Evolutionary conservation across 2,888 invertebrate genomes (phyloP), one percentile per base, ranked within the genome.

Genomic region (Drosophila lacicola): DNA sequence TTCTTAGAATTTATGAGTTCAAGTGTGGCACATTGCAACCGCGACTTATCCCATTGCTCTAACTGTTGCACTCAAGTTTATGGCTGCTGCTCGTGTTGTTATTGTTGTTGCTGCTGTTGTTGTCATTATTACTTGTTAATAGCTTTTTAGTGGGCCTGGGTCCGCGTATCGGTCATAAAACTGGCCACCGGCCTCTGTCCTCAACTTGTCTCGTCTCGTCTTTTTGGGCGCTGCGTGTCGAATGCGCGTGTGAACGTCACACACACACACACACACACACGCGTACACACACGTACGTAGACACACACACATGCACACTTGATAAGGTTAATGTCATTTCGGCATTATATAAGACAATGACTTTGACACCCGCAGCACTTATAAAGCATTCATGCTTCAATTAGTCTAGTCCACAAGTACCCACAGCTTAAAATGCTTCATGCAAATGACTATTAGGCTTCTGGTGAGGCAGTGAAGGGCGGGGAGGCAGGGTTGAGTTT

Each of bases 1-100:
- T 84, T 84, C 83, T 75, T 70, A 66, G 89, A 89, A 84, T 89
- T 84, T 87, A 84, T 84, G 85, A 78, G 89, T 89, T 84, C 83
- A 84, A 84, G 89, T 84, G 83, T 87, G 89, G 77, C 87, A 72
- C 81, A 76, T 68, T 63, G 81, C 84, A 64, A 62, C 81, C 69
- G 87, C 82, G 81, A 76, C 89, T 61, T 76, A 64, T 80, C 62
- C 74, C 74, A 73, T 33, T 72, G 54, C 62, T 46, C 39, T 54
- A 39, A 42, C 42, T 63, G 57, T 36, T 81, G 56, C 64, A 65
- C 64, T 65, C 64, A 65, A 65, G 54, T 65, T 65, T 67, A 65
- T 54, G 54, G 47, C 13, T 70, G 56, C 42, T 55, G 49, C 6
- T 19, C 17, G 10, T 73, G 55, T 8, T 67, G 55, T 37, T 63